Evolutionary conservation across 1,140 invertebrate species (phyloP), one percentile per base, ranked within the genome.

Genomic region (Camponotus floridanus): DNA sequence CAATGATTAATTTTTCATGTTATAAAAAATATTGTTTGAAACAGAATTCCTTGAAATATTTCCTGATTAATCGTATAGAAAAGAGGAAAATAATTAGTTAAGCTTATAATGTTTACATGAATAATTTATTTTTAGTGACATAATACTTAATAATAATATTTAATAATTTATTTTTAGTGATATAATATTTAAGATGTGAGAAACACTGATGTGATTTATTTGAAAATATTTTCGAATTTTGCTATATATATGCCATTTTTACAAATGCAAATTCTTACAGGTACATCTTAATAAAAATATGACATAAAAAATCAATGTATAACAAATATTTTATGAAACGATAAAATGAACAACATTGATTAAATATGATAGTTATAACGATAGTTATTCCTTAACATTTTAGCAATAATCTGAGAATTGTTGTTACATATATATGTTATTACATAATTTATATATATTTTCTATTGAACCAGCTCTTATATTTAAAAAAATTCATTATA

Each of bases 201-300:
- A 74, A 33, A 76, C 31, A 78, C 33, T 64, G 11, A 45, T 13
- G 9, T 13, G 26, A 26, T 39, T 39, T 64, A 45, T 13, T 18
- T 33, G 48, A 48, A 8, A 36, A 7, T 64, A 36, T 3, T 45
- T 78, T 51, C 6, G 18, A 64, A 5, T 9, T 57, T 57, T 57
- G 0, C 18, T 2, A 18, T 51, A 39, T 1, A 57, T 26, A 13
- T 59, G 4, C 26, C 1, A 73, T 31, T 55, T 59, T 57, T 6
- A 51, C 11, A 57, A 55, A 74, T 39, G 64, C 13, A 13, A 65
- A 3, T 21, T 15, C 2, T 78, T 0, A 31, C 8, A 76, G 15
- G 39, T 26, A 57, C 7, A 62, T 76, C 7, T 76, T 76, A 15
- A 76, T 76, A 42, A 61, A 76, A 45, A 76, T 21, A 13, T 42